Percentiles rank a stretch among this genome's conserved stretches.
Conservation (phyloP, 2,797 vertebrate genomes). For the Gambelia wislizenii region DNA sequence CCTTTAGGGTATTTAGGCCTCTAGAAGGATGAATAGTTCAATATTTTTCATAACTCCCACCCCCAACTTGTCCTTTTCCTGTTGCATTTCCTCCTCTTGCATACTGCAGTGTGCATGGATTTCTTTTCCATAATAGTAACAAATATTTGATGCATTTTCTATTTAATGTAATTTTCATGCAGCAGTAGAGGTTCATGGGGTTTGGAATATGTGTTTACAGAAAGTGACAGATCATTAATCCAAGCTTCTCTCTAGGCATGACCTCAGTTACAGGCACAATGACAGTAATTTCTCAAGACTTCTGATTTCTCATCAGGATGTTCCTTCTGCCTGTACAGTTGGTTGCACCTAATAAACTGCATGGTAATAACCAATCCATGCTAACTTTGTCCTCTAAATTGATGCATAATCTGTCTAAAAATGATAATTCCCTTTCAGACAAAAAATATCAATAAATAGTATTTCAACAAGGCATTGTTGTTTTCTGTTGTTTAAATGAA, state of each 20-base stretch:
- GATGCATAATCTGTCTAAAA: conserved; percentile 41
- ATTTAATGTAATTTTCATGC: conserved; percentile 60
- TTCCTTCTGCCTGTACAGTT: conserved; percentile 52
- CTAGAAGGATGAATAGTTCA: not conserved
- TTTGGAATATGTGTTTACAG: conserved; percentile 68
- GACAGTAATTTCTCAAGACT: conserved; percentile 66
- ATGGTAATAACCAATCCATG: conserved; percentile 45
- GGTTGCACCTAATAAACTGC: conserved; percentile 55
- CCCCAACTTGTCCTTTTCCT: not conserved
- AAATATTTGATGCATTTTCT: conserved; percentile 38
- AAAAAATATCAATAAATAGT: conserved; percentile 1
- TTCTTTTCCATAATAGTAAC: conserved; percentile 45
- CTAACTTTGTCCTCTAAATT: conserved; percentile 25
- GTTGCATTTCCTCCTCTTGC: not conserved
- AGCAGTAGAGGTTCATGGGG: not conserved
- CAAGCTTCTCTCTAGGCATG: conserved; percentile 43
- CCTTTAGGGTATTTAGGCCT: no score
- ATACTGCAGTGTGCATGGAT: conserved; percentile 12
- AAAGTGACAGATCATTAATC: conserved; percentile 71
- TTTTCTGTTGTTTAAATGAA: conserved; percentile 33
- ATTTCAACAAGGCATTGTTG: not conserved
- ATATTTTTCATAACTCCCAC: not conserved
- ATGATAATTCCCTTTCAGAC: conserved; percentile 51
- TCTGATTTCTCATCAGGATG: conserved; percentile 57
- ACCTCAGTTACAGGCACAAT: conserved; percentile 49